These are phyloP conservation scores for Erebia palarica DNA, from an alignment of 2,888 invertebrate species.

Conservation along the genomic window DNA sequence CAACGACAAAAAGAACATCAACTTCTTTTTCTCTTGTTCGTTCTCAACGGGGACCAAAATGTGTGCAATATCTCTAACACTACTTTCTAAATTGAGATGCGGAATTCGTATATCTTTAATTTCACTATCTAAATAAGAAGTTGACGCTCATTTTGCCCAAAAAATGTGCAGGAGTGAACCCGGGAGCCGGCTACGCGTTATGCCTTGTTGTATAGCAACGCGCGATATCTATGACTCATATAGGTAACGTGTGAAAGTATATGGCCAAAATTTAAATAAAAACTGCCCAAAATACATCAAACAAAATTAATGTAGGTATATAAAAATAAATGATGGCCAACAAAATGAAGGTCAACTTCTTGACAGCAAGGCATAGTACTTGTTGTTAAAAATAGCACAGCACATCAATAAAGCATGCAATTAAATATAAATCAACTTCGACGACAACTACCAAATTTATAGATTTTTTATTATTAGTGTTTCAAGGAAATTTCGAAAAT, in stretches of 20 bases:
- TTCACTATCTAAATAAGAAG: conserved; percentile 85
- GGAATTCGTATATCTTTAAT: conserved; percentile 70
- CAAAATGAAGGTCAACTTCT: conserved; percentile 98
- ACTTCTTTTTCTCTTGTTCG: conserved; percentile 88
- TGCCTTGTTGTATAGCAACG: conserved; percentile 76
- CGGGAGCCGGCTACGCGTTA: conserved; percentile 75
- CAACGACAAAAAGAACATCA: conserved; percentile 94
- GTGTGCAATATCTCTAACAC: conserved; percentile 80
- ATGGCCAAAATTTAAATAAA: conserved; percentile 76
- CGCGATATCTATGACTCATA: conserved; percentile 70
- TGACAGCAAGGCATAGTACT: conserved; percentile 87
- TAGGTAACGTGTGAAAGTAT: conserved; percentile 65
- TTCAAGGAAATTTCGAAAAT: too few relatives aligned
- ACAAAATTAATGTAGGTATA: conserved; percentile 84
- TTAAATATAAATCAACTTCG: conserved; percentile 53
- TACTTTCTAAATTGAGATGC: conserved; percentile 82
- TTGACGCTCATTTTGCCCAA: conserved; percentile 95
- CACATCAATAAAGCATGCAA: conserved; percentile 80
- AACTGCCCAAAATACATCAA: conserved; percentile 79
- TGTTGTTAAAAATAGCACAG: conserved; percentile 76
- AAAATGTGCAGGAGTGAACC: conserved; percentile 80
- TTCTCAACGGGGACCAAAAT: conserved; percentile 68
- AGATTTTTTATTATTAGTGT: too few relatives aligned
- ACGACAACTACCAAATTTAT: conserved; percentile 20
- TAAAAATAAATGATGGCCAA: conserved; percentile 89